These are phyloP conservation scores for Melanotaenia duboulayi DNA, from an alignment of 2,113 vertebrate species.

Conservation along the genomic window DNA sequence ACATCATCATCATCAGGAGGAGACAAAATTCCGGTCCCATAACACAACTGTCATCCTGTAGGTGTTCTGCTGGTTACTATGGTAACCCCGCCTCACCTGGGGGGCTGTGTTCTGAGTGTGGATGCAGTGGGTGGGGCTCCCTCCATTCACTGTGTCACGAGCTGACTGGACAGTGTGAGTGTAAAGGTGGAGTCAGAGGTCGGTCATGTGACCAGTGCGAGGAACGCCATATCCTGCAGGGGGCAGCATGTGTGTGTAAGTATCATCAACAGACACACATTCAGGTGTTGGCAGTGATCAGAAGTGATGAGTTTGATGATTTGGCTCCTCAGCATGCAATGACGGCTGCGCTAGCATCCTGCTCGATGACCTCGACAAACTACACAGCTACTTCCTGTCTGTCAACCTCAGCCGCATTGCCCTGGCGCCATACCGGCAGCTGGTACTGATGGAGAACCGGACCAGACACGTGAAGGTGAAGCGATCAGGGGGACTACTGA, in stretches of 20 bases:
- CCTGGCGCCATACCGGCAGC: conserved; percentile 77
- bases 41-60: conserved; percentile 43
- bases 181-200: conserved; percentile 86
- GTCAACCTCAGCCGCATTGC: conserved; percentile 83
- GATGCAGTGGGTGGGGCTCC: conserved; percentile 85
- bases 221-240: conserved; percentile 83
- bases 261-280: conserved; percentile 40
- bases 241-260: conserved; percentile 88
- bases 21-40: background rate
- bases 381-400: conserved; percentile 71
- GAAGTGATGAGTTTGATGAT: background rate
- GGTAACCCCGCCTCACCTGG: conserved; percentile 83
- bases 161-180: conserved; percentile 86
- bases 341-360: conserved; percentile 87
- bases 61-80: conserved; percentile 89
- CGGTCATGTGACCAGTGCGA: conserved; percentile 88
- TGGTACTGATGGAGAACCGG: conserved; percentile 85
- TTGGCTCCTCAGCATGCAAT: conserved; percentile 84
- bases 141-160: conserved; percentile 80
- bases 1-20: background rate
- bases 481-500: too few relatives aligned
- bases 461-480: conserved; percentile 84
- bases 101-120: conserved; percentile 83
- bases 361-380: conserved; percentile 83
- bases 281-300: background rate